phyloP scores from a whole-genome alignment of 2,113 vertebrate genomes.

The Pedetes capensis region DNA sequence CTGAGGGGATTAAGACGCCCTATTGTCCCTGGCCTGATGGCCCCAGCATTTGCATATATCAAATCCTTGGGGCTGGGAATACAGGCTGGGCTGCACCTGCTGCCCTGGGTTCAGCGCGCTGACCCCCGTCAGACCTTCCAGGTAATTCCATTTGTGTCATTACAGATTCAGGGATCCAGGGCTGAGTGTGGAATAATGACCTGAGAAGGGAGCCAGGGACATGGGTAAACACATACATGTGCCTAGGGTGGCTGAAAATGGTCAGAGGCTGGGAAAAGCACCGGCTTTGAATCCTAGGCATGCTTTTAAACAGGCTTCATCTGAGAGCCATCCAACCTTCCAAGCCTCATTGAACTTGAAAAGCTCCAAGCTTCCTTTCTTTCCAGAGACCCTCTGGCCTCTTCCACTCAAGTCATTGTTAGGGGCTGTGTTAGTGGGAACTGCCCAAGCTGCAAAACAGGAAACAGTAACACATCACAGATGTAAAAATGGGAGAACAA shows the following conservation, averaged over 20 bases:
- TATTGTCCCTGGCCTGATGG: conserved; percentile 61
- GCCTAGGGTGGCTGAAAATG: conserved; percentile 72
- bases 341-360: conserved; percentile 87
- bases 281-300: conserved; percentile 78
- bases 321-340: conserved; percentile 80
- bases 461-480: not conserved
- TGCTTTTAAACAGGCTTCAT: conserved; percentile 80
- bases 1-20: conserved; percentile 60
- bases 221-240: conserved; percentile 59
- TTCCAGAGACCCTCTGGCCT: conserved; percentile 74
- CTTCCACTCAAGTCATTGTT: conserved; percentile 78
- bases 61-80: not conserved
- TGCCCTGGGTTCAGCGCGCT: not conserved
- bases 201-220: not conserved
- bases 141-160: conserved; percentile 59
- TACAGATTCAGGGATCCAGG: not conserved
- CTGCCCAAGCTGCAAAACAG: not conserved
- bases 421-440: not conserved
- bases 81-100: conserved; percentile 39
- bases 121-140: conserved; percentile 31
- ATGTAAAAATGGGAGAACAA: not conserved
- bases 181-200: not conserved
- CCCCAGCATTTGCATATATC: conserved; percentile 65
- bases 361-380: conserved; percentile 84
- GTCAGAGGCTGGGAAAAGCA: conserved; percentile 77